Conservation (phyloP, 2,888 invertebrate genomes). For the Dicycla oo region DNA sequence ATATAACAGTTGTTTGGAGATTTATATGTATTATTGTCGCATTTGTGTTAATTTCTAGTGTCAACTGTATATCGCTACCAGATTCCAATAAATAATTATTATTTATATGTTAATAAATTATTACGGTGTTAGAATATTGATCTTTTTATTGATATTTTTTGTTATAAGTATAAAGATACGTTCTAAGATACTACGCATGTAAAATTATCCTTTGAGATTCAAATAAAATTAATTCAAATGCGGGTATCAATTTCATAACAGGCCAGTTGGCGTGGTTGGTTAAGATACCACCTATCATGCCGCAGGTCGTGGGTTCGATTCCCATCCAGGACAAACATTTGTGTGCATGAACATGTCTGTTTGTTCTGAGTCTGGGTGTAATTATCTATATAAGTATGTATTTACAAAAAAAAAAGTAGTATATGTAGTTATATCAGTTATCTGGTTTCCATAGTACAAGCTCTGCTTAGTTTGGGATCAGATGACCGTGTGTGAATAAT, state of each 20-base stretch:
- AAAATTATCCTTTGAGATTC: neutral
- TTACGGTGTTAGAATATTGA: neutral
- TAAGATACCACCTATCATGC: too few relatives aligned
- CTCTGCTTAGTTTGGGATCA: too few relatives aligned
- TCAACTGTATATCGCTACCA: conserved; percentile 34
- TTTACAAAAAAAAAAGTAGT: too few relatives aligned
- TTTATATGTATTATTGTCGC: conserved; percentile 20
- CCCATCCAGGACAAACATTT: too few relatives aligned
- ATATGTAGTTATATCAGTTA: too few relatives aligned
- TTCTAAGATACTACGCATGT: neutral
- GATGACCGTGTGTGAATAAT: too few relatives aligned
- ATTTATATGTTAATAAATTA: conserved; percentile 34
- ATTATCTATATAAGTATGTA: too few relatives aligned
- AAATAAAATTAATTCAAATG: conserved; percentile 4
- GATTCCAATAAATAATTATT: conserved; percentile 5
- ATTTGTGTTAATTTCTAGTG: conserved; percentile 18
- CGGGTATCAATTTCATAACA: neutral
- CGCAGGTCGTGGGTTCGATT: too few relatives aligned
- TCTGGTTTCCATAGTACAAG: too few relatives aligned
- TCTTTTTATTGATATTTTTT: conserved; percentile 4
- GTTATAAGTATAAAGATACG: neutral
- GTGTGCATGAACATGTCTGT: too few relatives aligned
- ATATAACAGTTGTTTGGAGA: conserved; percentile 18
- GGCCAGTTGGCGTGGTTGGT: too few relatives aligned
- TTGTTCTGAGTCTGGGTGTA: too few relatives aligned